These are phyloP conservation scores for Telmatherina bonti DNA, from an alignment of 2,797 vertebrate species.

Conservation along the genomic window DNA sequence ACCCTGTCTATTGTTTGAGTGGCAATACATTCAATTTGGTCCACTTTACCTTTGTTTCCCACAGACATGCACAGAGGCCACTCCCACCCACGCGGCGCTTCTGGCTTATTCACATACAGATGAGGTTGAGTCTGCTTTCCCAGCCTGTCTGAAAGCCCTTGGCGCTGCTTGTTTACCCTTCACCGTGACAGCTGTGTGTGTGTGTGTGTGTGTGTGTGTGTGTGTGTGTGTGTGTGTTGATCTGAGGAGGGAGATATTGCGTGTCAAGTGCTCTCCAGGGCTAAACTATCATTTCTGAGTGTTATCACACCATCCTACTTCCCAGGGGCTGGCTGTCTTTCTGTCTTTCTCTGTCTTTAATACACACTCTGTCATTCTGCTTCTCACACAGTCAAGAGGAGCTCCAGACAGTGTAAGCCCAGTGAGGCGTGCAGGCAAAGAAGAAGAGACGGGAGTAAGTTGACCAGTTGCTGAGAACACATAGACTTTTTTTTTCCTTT, in stretches of 20 bases:
- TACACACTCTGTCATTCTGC: slow-evolving; percentile 18
- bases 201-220: no score
- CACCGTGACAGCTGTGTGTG: no score
- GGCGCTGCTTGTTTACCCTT: slow-evolving; percentile 80
- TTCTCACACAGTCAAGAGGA: slow-evolving; percentile 50
- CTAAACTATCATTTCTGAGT: slow-evolving; percentile 87
- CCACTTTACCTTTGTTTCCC: slow-evolving; percentile 77
- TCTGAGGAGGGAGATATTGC: slow-evolving; percentile 82
- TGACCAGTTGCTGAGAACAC: slow-evolving; percentile 59
- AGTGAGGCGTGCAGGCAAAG: slow-evolving; percentile 68
- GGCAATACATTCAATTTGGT: slow-evolving; percentile 76
- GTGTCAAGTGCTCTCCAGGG: slow-evolving; percentile 88
- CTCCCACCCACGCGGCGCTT: slow-evolving; percentile 52
- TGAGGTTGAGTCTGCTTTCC: slow-evolving; percentile 64
- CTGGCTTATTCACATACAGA: slow-evolving; percentile 67
- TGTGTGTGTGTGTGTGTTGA: slow-evolving; percentile 76
- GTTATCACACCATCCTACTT: slow-evolving; percentile 84
- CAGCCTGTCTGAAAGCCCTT: slow-evolving; percentile 73
- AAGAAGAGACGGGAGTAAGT: slow-evolving; percentile 60
- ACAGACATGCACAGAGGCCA: slow-evolving; percentile 68
- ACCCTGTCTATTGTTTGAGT: slow-evolving; percentile 73
- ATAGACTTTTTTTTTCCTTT: slow-evolving; percentile 23
- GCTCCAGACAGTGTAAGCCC: slow-evolving; percentile 76
- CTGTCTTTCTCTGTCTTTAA: slow-evolving; percentile 29
- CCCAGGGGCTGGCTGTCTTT: slow-evolving; percentile 77